These are phyloP conservation scores for Pheosia tremula DNA, from an alignment of 2,888 invertebrate genomes.

Conservation along the genomic window DNA sequence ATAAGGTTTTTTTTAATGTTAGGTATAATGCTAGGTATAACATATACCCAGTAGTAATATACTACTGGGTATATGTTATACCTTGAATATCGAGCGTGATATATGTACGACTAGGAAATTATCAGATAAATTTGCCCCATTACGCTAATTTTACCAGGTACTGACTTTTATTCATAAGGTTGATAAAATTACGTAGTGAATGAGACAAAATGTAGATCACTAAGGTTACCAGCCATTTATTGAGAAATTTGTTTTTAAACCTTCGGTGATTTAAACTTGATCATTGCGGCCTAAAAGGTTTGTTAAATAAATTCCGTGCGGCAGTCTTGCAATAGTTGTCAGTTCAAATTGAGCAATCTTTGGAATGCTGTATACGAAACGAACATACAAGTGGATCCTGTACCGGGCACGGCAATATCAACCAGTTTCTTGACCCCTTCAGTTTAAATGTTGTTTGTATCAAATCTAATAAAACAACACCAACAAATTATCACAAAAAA, in stretches of 20 bases:
- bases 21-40: too few species aligned
- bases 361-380: constrained; percentile 43
- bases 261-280: neutral
- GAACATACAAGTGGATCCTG: constrained; percentile 51
- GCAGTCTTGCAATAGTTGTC: constrained; percentile 36
- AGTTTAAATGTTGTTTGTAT: constrained; percentile 46
- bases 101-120: neutral
- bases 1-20: too few species aligned
- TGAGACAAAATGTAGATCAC: constrained; percentile 9
- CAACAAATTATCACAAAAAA: constrained; percentile 45
- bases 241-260: neutral
- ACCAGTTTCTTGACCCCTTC: constrained; percentile 63
- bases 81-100: too few species aligned
- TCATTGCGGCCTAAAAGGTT: neutral
- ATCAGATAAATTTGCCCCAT: constrained; percentile 21
- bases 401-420: constrained; percentile 56
- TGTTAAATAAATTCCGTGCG: constrained; percentile 9
- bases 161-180: constrained; percentile 43
- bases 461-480: constrained; percentile 50
- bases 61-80: too few species aligned
- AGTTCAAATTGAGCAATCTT: constrained; percentile 37
- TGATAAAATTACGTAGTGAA: constrained; percentile 35
- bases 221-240: neutral
- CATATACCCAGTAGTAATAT: too few species aligned
- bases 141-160: constrained; percentile 23